These are phyloP conservation scores for Phania funesta DNA, from an alignment of 2,888 invertebrate species.

Conservation along the genomic window DNA sequence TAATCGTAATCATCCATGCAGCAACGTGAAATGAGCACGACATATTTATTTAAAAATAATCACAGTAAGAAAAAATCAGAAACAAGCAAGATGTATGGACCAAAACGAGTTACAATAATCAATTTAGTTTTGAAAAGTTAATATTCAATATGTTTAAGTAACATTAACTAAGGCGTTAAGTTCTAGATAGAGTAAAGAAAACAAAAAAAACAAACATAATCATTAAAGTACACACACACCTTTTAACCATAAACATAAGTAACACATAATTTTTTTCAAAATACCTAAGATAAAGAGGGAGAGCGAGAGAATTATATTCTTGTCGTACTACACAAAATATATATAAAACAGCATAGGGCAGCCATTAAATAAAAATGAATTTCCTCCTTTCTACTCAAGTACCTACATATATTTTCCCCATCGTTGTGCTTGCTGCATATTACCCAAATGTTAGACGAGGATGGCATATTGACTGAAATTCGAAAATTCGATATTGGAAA, in stretches of 20 bases:
- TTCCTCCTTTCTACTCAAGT: constrained; percentile 9
- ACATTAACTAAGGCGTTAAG: background rate
- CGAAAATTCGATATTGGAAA: constrained; percentile 50
- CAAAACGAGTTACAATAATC: constrained; percentile 44
- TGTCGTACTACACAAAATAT: too few species aligned
- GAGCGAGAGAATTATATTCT: background rate
- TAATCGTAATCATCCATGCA: too few species aligned
- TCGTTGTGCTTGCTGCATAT: background rate
- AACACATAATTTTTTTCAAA: too few species aligned
- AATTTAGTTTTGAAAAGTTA: constrained; percentile 65
- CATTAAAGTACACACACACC: background rate
- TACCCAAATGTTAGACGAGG: background rate
- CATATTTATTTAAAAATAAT: constrained; percentile 13
- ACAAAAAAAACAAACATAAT: background rate
- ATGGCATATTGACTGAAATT: background rate
- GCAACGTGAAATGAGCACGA: constrained; percentile 24
- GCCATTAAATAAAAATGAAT: constrained; percentile 62
- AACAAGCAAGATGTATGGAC: background rate
- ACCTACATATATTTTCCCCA: constrained; percentile 16
- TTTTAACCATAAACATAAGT: too few species aligned
- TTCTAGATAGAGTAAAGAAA: background rate
- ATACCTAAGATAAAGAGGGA: background rate
- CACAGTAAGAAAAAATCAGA: background rate
- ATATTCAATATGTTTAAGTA: constrained; percentile 61
- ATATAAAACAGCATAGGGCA: constrained; percentile 22